Conservation (phyloP, 2,113 vertebrate genomes). For the Nothoprocta perdicaria region DNA sequence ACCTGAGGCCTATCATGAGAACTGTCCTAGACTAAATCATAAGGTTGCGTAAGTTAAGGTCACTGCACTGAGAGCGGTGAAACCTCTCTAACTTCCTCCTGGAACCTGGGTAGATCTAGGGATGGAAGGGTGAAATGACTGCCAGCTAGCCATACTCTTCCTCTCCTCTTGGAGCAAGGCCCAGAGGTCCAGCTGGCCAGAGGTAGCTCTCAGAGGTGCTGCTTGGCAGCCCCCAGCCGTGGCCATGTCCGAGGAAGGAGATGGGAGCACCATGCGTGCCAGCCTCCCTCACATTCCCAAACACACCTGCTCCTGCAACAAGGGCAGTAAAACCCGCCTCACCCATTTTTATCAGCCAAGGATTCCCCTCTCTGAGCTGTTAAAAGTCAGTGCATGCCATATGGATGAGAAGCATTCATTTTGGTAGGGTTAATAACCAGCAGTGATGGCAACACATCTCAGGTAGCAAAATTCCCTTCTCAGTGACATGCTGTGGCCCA, state of each 20-base stretch:
- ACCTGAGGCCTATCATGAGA: slow-evolving; percentile 34
- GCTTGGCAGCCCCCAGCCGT: accelerated
- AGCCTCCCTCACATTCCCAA: background rate
- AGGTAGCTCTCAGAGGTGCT: background rate
- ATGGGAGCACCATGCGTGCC: accelerated
- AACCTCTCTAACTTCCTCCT: background rate
- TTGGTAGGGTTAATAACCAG: background rate
- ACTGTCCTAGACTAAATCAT: slow-evolving; percentile 16
- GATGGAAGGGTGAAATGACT: accelerated
- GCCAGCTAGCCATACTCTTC: accelerated
- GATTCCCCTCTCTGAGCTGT: background rate
- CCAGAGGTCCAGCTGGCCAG: background rate
- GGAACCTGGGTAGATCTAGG: background rate
- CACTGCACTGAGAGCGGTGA: background rate
- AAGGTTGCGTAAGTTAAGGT: background rate
- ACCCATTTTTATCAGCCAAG: background rate
- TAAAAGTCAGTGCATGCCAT: background rate
- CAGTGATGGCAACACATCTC: background rate
- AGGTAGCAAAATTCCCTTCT: background rate
- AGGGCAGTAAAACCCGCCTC: background rate
- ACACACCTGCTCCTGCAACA: background rate
- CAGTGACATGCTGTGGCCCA: accelerated
- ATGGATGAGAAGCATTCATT: background rate
- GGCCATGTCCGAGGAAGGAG: background rate
- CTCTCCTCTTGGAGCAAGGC: background rate